Evolutionary conservation across 2,113 vertebrate species (phyloP).

Genomic region (Monarcha castaneiventris): DNA sequence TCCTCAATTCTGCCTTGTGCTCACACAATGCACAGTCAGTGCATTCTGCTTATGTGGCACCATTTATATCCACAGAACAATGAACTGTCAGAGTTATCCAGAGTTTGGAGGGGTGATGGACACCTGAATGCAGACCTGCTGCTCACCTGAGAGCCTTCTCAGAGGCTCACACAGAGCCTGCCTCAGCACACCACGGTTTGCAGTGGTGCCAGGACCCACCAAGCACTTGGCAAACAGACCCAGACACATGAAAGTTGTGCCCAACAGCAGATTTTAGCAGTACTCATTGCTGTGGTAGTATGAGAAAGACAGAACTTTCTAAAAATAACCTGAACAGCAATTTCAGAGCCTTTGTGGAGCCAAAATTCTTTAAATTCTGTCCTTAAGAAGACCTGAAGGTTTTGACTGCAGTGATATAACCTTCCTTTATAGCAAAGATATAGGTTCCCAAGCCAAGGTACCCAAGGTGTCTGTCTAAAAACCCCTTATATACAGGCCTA

Average conservation of each 20-base stretch:
- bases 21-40: not conserved
- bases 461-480: not conserved
- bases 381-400: not conserved
- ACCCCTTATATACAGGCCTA: not conserved
- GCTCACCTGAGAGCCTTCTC: not conserved
- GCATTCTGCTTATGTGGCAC: not conserved
- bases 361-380: not conserved
- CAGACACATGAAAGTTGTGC: not conserved
- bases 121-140: not conserved
- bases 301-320: not conserved
- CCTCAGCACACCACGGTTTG: not conserved
- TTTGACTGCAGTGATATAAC: not conserved
- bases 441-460: not conserved
- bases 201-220: not conserved
- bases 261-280: not conserved
- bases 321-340: not conserved
- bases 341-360: not conserved
- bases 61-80: not conserved
- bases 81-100: not conserved
- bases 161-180: not conserved
- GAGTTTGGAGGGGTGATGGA: not conserved
- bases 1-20: not conserved
- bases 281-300: not conserved
- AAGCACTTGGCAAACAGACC: not conserved
- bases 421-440: not conserved